phyloP scores from a whole-genome alignment of 2,888 invertebrate species.

The Sinopyrophorus schimmeli region DNA sequence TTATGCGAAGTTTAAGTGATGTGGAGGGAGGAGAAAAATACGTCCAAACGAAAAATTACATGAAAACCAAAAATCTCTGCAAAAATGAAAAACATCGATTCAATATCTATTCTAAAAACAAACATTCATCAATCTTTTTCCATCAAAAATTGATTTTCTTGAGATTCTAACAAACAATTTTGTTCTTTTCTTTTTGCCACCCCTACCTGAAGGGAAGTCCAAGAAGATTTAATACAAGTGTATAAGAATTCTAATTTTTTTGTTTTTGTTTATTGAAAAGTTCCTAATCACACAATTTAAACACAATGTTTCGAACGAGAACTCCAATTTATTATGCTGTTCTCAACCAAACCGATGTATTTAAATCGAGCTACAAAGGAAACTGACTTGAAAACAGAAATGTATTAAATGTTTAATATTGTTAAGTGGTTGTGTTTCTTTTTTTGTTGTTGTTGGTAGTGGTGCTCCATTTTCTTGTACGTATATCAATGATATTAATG shows the following conservation, averaged over 20 bases:
- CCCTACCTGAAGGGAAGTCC: constrained; percentile 35
- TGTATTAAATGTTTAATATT: not conserved
- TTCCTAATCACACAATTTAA: too few species aligned
- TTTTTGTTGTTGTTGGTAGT: too few species aligned
- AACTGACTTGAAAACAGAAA: too few species aligned
- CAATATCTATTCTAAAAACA: constrained; percentile 24
- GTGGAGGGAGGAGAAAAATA: constrained; percentile 37
- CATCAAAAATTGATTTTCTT: too few species aligned
- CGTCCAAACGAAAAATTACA: constrained; percentile 19
- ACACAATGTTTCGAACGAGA: too few species aligned
- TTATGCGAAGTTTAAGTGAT: constrained; percentile 46
- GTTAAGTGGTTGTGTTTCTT: constrained; percentile 1
- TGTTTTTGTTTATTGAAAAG: too few species aligned
- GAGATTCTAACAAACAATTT: too few species aligned
- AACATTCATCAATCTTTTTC: constrained; percentile 17
- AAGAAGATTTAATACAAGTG: constrained; percentile 14
- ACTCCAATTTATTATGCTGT: too few species aligned
- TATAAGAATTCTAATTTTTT: constrained; percentile 1
- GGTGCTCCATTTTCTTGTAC: too few species aligned
- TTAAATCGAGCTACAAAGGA: too few species aligned
- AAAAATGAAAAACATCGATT: constrained; percentile 25
- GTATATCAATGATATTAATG: not conserved
- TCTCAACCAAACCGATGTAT: too few species aligned
- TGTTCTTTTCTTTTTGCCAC: constrained; percentile 41
- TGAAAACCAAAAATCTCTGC: constrained; percentile 24